Percentiles rank a stretch among this genome's conserved stretches.
phyloP scores from a whole-genome alignment of 2,113 vertebrate genomes.

The Coturnix japonica region DNA sequence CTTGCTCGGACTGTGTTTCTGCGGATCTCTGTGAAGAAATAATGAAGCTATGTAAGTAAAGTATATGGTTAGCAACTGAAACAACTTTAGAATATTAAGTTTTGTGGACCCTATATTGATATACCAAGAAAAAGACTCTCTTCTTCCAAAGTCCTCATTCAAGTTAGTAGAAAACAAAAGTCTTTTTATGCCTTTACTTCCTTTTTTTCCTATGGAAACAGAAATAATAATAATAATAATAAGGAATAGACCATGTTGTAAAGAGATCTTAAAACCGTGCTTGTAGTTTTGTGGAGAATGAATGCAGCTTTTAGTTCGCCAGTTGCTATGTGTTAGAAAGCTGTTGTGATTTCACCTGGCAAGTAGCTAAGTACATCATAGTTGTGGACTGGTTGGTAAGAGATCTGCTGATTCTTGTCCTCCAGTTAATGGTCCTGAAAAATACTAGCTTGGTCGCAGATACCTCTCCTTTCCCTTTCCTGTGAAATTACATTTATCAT shows the following conservation, averaged over 20 bases:
- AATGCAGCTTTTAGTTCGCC: not conserved
- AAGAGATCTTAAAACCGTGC: not conserved
- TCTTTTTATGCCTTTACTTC: not conserved
- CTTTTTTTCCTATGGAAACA: not conserved
- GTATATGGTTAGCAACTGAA: not conserved
- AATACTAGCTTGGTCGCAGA: not conserved
- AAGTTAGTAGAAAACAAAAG: not conserved
- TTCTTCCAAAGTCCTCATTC: not conserved
- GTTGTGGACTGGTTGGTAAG: not conserved
- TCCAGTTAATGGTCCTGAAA: not conserved
- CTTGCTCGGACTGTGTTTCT: not conserved
- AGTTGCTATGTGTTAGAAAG: not conserved
- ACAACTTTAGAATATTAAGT: not conserved
- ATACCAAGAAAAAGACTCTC: not conserved
- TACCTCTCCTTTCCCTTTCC: not conserved
- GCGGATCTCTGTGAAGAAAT: not conserved
- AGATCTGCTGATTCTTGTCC: not conserved
- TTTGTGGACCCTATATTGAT: not conserved
- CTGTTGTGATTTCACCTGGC: not conserved
- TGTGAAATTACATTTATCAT: not conserved
- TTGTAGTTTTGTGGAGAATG: not conserved
- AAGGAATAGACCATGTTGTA: not conserved
- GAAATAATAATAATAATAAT: not conserved
- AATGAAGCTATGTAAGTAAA: not conserved
- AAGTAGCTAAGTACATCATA: not conserved